These are phyloP conservation scores for Naja naja DNA, from an alignment of 2,113 vertebrate genomes.

Conservation along the genomic window DNA sequence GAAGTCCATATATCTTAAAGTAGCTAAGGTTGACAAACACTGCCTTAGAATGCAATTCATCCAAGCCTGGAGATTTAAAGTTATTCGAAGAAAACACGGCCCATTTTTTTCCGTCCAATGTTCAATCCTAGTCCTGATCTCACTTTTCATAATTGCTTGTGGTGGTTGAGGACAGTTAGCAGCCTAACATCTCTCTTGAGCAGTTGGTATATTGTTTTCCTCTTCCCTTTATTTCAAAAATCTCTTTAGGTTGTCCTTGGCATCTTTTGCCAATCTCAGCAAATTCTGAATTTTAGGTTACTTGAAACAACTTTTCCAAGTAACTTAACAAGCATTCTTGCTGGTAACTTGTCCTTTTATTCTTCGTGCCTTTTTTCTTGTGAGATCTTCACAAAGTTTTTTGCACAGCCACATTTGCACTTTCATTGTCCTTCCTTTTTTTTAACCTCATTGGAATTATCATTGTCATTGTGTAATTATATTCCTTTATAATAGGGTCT, in stretches of 20 bases:
- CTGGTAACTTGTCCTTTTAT: not conserved
- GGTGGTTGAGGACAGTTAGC: no score
- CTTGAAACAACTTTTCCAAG: not conserved
- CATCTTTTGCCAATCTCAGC: not conserved
- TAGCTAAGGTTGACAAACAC: no score
- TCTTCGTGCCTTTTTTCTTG: not conserved
- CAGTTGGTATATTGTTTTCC: no score
- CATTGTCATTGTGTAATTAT: not conserved
- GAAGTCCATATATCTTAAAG: no score
- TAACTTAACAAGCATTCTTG: not conserved
- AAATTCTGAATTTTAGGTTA: not conserved
- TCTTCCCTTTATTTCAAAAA: not conserved
- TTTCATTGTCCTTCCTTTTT: not conserved
- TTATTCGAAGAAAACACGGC: no score
- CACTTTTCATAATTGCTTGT: not conserved
- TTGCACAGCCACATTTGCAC: not conserved
- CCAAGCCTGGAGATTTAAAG: not conserved
- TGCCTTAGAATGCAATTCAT: not conserved
- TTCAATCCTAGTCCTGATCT: not conserved
- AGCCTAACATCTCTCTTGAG: no score
- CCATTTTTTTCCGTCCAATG: not conserved
- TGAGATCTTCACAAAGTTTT: not conserved
- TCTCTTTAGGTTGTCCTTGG: not conserved
- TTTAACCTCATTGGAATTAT: not conserved
- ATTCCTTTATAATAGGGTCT: not conserved